Evolutionary conservation across 2,888 invertebrate species (phyloP), one percentile per base, ranked within the genome.

Genomic region (Blastobasis lacticolella): DNA sequence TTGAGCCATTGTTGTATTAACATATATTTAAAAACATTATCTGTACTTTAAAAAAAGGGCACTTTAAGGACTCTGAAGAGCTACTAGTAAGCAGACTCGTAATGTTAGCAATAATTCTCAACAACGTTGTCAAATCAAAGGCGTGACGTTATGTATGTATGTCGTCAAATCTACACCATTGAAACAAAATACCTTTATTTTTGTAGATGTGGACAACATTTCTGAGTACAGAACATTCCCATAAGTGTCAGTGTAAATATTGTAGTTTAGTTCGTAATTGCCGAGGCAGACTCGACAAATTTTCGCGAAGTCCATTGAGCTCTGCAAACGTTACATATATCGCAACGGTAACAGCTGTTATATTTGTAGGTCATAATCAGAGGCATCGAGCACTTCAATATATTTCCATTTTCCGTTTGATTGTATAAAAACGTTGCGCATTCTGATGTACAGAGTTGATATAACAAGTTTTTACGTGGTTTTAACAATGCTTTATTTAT

Each of bases 281-380:
- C 73, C 67, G 3, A 87, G 71, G 58, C 87, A 88, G 50, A 84
- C 63, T 58, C 87, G 77, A 68, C 87, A 88, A 59, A 84, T 75
- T 63, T 64, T 66, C 48, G 70, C 63, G 54, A 85, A 74, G 59
- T 86, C 76, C 74, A 83, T 71, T 23, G 23, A 23, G 23, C 3
- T 2, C 23, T 23, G 23, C 23, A 23, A 23, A 23, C 3, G 23
- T 23, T 23, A 23, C 2, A 23, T 23, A 23, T 23, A 23, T 23
- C 23, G 23, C 23, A 23, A 23, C 23, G 23, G 23, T 23, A 23
- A 23, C 23, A 23, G 23, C 3, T 23, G 23, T 23, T 23, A 23
- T 23, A 23, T 23, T 23, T 23, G 23, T 23, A 23, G 23, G 1
- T 23, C 23, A 23, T 23, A 23, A 23, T 23, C 23, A 23, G 23